A percentile compares a stretch with the other conserved stretches of the same genome.
phyloP scores from a whole-genome alignment of 2,113 vertebrate species.

The Lathamus discolor region DNA sequence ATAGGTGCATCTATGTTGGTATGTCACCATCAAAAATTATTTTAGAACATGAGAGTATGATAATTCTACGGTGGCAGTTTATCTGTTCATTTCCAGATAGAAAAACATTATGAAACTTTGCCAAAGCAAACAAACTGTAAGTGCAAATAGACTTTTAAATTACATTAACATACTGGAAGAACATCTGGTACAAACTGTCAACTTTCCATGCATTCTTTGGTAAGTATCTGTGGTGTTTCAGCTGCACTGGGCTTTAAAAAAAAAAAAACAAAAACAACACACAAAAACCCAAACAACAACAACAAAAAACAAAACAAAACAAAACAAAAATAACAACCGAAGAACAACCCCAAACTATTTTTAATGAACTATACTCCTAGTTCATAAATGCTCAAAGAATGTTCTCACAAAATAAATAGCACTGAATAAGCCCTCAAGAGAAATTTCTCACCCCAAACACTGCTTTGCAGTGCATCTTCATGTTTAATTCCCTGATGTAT shows the following conservation, averaged over 20 bases:
- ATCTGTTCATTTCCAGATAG: slow-evolving; percentile 15
- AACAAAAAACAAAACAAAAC: too few species aligned
- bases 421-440: not conserved
- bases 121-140: slow-evolving; percentile 31
- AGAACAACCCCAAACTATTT: not conserved
- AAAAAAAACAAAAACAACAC: too few species aligned
- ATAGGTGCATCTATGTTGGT: not conserved
- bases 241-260: not conserved
- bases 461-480: not conserved
- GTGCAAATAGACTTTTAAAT: slow-evolving; percentile 25
- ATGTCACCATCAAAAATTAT: not conserved
- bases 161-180: slow-evolving; percentile 7
- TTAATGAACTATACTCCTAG: not conserved
- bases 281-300: too few species aligned
- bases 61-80: not conserved
- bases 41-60: not conserved
- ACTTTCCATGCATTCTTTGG: slow-evolving; percentile 30
- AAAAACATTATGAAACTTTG: not conserved
- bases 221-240: slow-evolving; percentile 53
- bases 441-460: not conserved
- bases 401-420: not conserved
- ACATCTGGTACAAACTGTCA: slow-evolving; percentile 58
- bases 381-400: not conserved
- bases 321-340: too few species aligned
- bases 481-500: not conserved